These are phyloP conservation scores for Marcusenius ussheri DNA, from an alignment of 2,113 vertebrate genomes.

Conservation along the genomic window DNA sequence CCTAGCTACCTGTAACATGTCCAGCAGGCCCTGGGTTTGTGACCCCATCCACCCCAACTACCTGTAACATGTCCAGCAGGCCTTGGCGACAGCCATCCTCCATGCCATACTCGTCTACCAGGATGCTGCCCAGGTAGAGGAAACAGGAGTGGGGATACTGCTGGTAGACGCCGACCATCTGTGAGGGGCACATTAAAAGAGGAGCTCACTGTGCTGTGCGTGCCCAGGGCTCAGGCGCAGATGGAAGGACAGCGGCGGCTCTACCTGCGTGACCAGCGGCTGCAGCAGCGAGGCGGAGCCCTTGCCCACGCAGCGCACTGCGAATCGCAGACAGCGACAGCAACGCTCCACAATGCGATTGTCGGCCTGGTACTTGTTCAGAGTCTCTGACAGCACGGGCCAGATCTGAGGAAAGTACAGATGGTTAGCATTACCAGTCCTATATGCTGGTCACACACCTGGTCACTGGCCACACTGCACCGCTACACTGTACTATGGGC, in stretches of 20 bases:
- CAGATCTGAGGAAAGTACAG: constrained; percentile 71
- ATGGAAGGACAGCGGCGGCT: not conserved
- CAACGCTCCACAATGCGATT: constrained; percentile 95
- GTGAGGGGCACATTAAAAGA: constrained; percentile 18
- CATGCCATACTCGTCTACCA: constrained; percentile 97
- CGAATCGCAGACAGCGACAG: constrained; percentile 91
- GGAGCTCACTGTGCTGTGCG: not conserved
- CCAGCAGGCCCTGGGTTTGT: too few relatives aligned
- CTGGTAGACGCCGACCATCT: constrained; percentile 97
- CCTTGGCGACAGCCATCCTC: constrained; percentile 94
- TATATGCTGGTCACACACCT: not conserved
- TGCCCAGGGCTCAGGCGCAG: not conserved
- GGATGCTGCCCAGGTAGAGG: constrained; percentile 93
- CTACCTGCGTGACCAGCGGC: constrained; percentile 83
- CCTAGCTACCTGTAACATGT: not conserved
- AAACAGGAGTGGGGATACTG: constrained; percentile 96
- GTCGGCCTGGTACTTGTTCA: constrained; percentile 89
- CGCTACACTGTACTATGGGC: not conserved
- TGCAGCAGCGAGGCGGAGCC: constrained; percentile 88
- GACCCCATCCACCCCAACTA: too few relatives aligned
- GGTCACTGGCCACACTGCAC: not conserved
- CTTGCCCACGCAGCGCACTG: constrained; percentile 93
- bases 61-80: constrained; percentile 80
- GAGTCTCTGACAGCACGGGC: constrained; percentile 91
- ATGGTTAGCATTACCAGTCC: not conserved